Percentiles rank a stretch among this genome's conserved stretches.
Conservation (phyloP, 1,140 invertebrate genomes). For the Caenorhabditis briggsae region DNA sequence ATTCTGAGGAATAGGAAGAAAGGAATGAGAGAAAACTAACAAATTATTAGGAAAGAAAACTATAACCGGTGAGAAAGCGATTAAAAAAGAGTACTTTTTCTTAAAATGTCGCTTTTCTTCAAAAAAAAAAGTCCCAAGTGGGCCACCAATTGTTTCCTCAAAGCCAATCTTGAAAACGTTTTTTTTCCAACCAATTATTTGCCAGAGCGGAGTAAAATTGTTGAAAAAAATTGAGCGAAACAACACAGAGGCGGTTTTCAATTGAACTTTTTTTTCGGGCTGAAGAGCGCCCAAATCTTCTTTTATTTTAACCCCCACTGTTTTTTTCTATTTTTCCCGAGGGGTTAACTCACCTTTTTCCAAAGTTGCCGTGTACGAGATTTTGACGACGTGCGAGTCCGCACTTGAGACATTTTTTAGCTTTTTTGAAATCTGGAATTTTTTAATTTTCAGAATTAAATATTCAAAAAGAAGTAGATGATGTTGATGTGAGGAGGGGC, state of each 20-base stretch:
- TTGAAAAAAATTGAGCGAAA: not conserved
- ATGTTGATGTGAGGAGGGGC: not conserved
- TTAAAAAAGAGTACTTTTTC: conserved; percentile 27
- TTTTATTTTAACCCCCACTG: not conserved
- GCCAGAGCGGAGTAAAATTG: conserved; percentile 24
- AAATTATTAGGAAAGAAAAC: not conserved
- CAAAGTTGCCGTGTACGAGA: conserved; percentile 20
- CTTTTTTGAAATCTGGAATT: not conserved
- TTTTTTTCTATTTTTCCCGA: not conserved
- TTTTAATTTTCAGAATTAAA: not conserved
- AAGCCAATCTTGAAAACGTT: not conserved
- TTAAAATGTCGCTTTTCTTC: not conserved
- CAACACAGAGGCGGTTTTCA: conserved; percentile 29
- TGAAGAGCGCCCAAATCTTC: not conserved
- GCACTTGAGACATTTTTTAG: conserved; percentile 6
- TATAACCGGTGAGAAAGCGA: not conserved
- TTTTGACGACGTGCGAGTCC: conserved; percentile 14
- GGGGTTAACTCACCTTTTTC: conserved; percentile 50
- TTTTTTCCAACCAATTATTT: conserved; percentile 41
- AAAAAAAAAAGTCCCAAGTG: no score
- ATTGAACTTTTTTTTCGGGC: conserved; percentile 11
- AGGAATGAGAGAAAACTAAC: not conserved
- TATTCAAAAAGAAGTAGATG: not conserved
- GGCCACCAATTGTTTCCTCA: conserved; percentile 18
- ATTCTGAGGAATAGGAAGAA: not conserved